A percentile compares a stretch with the other conserved stretches of the same genome.
Evolutionary conservation across 2,888 invertebrate species (phyloP).

Genomic region (Apotomis turbidana): DNA sequence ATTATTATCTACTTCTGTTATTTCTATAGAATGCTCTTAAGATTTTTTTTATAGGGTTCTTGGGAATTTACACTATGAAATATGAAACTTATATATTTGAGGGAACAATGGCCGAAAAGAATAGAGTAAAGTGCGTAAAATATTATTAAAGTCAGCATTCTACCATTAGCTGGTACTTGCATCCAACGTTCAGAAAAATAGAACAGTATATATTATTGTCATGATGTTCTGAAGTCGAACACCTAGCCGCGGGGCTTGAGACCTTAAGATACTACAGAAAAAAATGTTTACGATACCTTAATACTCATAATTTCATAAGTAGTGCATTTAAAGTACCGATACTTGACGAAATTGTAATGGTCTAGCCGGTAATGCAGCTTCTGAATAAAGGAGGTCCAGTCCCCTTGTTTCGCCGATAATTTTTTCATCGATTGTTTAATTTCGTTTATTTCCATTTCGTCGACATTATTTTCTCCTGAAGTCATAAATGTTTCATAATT

Average conservation of each 20-base stretch:
- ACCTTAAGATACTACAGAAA: neutral
- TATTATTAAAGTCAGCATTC: constrained; percentile 41
- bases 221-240: constrained; percentile 66
- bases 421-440: no score
- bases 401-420: no score
- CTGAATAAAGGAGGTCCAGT: no score
- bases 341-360: neutral
- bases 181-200: constrained; percentile 66
- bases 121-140: constrained; percentile 32
- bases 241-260: constrained; percentile 30
- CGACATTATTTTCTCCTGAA: no score
- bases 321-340: neutral
- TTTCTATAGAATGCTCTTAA: no score
- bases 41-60: no score
- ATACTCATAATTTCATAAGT: neutral
- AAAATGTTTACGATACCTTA: neutral
- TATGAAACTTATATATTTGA: neutral
- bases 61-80: no score
- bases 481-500: neutral
- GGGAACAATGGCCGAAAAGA: constrained; percentile 35
- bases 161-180: constrained; percentile 38
- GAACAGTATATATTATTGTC: constrained; percentile 75
- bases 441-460: no score
- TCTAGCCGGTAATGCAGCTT: no score
- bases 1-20: no score